A percentile compares a stretch with the other conserved stretches of the same genome.
phyloP scores from a whole-genome alignment of 2,888 invertebrate species.

The Argyresthia goedartella region DNA sequence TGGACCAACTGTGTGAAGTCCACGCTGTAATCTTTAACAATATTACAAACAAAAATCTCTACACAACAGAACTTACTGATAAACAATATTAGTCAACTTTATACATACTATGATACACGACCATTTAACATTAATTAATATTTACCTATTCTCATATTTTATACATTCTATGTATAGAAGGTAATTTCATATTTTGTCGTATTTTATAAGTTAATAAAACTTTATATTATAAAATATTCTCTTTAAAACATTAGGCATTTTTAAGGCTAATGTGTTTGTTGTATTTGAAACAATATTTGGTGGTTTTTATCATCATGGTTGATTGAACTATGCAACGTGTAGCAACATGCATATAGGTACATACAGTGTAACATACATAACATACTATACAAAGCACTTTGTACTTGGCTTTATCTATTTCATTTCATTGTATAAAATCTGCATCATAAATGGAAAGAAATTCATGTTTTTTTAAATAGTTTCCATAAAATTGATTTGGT shows the following conservation, averaged over 20 bases:
- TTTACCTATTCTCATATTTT: conserved; percentile 56
- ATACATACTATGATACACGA: conserved; percentile 67
- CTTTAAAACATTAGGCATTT: conserved; percentile 66
- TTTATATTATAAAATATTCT: conserved; percentile 57
- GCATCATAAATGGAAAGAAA: neutral
- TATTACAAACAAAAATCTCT: conserved; percentile 71
- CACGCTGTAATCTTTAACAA: conserved; percentile 62
- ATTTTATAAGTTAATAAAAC: conserved; percentile 66
- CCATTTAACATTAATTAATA: conserved; percentile 58
- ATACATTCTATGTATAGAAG: conserved; percentile 68
- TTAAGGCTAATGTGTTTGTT: conserved; percentile 48
- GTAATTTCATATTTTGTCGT: conserved; percentile 59
- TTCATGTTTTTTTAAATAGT: neutral
- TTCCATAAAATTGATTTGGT: neutral
- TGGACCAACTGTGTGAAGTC: conserved; percentile 65
- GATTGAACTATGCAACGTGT: no score
- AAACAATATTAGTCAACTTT: conserved; percentile 65
- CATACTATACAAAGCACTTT: conserved; percentile 57
- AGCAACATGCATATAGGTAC: no score
- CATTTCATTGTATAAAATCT: conserved; percentile 5
- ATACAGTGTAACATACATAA: conserved; percentile 13
- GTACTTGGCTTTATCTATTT: conserved; percentile 48
- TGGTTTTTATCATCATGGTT: conserved; percentile 22
- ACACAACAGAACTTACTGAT: conserved; percentile 66
- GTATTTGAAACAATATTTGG: conserved; percentile 59